phyloP scores from a whole-genome alignment of 2,888 invertebrate genomes.

The Dasypolia templi region DNA sequence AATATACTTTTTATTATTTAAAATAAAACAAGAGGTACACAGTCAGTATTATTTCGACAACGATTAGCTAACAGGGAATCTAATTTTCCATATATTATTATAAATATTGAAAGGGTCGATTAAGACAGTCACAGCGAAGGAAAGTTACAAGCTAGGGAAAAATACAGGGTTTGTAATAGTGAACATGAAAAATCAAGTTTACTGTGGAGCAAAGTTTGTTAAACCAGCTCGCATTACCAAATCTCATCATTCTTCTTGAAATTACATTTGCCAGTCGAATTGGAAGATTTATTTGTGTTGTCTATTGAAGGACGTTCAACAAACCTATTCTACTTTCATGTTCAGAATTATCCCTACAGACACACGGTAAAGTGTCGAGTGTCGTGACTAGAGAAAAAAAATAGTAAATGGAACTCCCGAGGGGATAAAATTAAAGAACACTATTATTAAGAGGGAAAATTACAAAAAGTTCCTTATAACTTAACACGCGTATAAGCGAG shows the following conservation, averaged over 20 bases:
- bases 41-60: conserved; percentile 79
- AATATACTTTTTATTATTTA: conserved; percentile 74
- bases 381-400: conserved; percentile 85
- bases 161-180: conserved; percentile 50
- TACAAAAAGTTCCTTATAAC: conserved; percentile 70
- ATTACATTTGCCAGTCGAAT: conserved; percentile 55
- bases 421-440: conserved; percentile 79
- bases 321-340: conserved; percentile 63
- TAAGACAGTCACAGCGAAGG: conserved; percentile 64
- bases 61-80: conserved; percentile 82
- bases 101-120: conserved; percentile 66
- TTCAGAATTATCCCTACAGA: conserved; percentile 70
- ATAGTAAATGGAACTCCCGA: conserved; percentile 72
- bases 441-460: conserved; percentile 75
- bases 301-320: conserved; percentile 44
- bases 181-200: conserved; percentile 58
- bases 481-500: conserved; percentile 72
- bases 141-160: conserved; percentile 55
- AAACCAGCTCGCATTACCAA: conserved; percentile 28
- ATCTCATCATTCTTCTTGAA: conserved; percentile 54
- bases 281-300: conserved; percentile 43
- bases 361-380: conserved; percentile 76
- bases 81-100: conserved; percentile 75
- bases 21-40: conserved; percentile 80
- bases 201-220: conserved; percentile 17